Base-by-base conservation (phyloP, 2,113 vertebrate species). In the Andinoacara biseriatus region DNA sequence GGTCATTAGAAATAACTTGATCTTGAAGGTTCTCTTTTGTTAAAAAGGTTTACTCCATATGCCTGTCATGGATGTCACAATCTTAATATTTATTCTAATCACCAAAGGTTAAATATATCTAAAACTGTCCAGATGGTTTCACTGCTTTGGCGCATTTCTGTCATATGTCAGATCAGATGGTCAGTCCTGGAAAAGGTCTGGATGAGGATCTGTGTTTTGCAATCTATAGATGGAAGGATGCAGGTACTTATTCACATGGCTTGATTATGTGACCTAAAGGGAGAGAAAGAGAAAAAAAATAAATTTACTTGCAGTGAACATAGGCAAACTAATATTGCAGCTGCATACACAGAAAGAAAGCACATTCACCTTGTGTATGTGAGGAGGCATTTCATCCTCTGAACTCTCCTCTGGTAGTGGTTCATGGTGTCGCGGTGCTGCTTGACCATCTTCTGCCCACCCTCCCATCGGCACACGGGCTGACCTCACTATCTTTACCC, bases 371-470 rank as follows among this genome's bases (percentile, higher is more conserved):
- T 97, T 98, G 89, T 98, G 97, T 82, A 97, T 95, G 84, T 97
- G 97, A 5, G 98, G 98, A 3, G 98, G 98, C 79, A 98, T 94
- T 83, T 99, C 97, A 1, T 99, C 98, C 79, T 99, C 98, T 0
- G 97, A 97, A 76, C 96, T 97, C 93, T 99, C 98, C 93, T 99
- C 98, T 1, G 97, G 97, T 60, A 99, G 96, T 0, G 97, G 93
- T 77, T 96, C 97, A 2, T 97, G 97, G 74, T 97, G 97, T 81
- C 96, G 95, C 0, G 83, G 63, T 56, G 91, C 94, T 5, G 94
- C 86, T 86, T 96, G 96, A 52, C 94, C 94, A 0, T 97, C 96
- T 88, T 99, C 97, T 9, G 97, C 97, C 98, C 98, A 99, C 2
- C 98, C 98, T 58, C 98, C 98, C 87, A 99, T 96, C 4, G 98